Base-by-base conservation (phyloP, 2,113 vertebrate genomes). In the Arothron firmamentum region DNA sequence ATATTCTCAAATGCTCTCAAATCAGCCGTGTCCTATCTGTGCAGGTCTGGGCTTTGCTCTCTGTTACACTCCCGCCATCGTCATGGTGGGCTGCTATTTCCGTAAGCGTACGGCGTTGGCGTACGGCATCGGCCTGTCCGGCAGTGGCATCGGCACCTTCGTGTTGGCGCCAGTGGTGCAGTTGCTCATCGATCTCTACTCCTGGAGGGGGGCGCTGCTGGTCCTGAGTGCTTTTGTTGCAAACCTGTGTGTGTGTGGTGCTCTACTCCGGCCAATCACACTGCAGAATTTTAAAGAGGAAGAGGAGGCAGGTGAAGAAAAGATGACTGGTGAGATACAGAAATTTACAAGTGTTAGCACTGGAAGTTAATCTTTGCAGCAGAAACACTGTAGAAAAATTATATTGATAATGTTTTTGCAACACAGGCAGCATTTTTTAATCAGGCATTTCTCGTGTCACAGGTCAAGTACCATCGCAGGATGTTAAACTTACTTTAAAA, bases 1-100 rank as follows among this genome's bases (percentile, higher is more conserved):
- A 48, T n/a, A 8, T 10, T 4, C 7, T 41, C 28, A 23, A 1
- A 1, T n/a, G n/a, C 8, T 11, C 12, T 41, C 42, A 23, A 1
- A 2, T 13, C 2, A 5, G 12, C 4, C 5, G 38, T 16, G 11
- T 12, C 14, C 42, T 47, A 6, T 17, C 13, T 17, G 8, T 0
- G 0, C 75, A 98, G 96, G 96, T 57, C 72, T 96, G 67, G 96
- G 96, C 48, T 98, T 98, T 78, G 94, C 96, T 55, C 93, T 98
- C 54, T 96, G 94, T 47, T 98, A 98, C 77, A 94, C 94, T 46
- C 96, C 96, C 1, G 90, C 94, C 56, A 93, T 98, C 13, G 91
- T 93, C 6, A 94, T 96, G 93, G 96, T 98, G n/a, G 95, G 94
- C 67, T 89, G 92, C 48, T 97, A 98, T 70, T 98, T 98, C 92